A percentile compares a stretch with the other conserved stretches of the same genome.
These are phyloP conservation scores for Abrostola tripartita DNA, from an alignment of 2,888 invertebrate genomes.

Conservation along the genomic window DNA sequence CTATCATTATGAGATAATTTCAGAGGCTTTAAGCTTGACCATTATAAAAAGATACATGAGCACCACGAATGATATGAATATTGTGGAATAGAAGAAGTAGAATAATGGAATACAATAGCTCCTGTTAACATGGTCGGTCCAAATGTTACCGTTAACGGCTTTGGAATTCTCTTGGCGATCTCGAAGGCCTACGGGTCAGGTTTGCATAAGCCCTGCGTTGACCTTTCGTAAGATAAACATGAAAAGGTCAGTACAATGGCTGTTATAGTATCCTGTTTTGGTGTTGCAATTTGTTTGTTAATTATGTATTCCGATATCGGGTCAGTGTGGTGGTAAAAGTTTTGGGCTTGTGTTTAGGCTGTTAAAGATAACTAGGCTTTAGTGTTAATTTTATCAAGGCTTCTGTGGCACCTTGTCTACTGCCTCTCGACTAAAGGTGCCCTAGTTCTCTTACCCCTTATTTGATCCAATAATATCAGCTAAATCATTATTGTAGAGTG, in stretches of 20 bases:
- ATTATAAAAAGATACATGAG: conserved; percentile 40
- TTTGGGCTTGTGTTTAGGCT: not conserved
- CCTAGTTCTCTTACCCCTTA: too few relatives aligned
- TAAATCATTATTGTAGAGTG: too few relatives aligned
- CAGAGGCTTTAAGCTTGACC: conserved; percentile 38
- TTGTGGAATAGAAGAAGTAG: conserved; percentile 18
- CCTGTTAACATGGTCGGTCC: conserved; percentile 53
- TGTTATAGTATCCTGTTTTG: conserved; percentile 48
- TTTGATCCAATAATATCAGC: too few relatives aligned
- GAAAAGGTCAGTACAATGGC: conserved; percentile 56
- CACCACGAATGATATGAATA: conserved; percentile 35
- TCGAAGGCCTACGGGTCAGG: conserved; percentile 72
- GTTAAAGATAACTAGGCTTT: too few relatives aligned
- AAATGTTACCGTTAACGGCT: conserved; percentile 65
- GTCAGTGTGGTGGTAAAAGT: conserved; percentile 21
- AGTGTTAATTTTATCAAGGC: too few relatives aligned
- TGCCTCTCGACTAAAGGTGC: too few relatives aligned
- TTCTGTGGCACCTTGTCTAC: too few relatives aligned
- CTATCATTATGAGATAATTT: conserved; percentile 54
- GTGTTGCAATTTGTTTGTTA: conserved; percentile 52
- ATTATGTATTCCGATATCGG: conserved; percentile 44
- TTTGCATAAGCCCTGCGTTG: conserved; percentile 59
- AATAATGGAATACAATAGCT: conserved; percentile 50
- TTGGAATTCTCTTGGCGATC: conserved; percentile 71
- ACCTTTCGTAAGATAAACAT: conserved; percentile 58